Percentiles rank a stretch among this genome's conserved stretches.
phyloP scores from a whole-genome alignment of 1,140 invertebrate genomes.

The Ridgeia piscesae region DNA sequence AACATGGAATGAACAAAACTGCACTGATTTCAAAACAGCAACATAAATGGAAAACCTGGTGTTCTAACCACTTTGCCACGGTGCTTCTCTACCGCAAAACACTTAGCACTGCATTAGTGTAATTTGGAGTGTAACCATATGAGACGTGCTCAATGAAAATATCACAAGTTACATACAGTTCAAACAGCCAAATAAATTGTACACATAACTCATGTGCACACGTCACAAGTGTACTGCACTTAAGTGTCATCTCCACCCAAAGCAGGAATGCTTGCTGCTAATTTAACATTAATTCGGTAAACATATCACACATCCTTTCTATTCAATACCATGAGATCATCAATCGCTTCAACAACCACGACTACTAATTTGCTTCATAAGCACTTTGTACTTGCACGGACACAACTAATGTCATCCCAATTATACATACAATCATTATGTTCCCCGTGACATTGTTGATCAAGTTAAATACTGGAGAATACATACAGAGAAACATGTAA shows the following conservation, averaged over 20 bases:
- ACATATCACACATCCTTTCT: neutral
- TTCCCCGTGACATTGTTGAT: neutral
- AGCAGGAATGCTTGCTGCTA: too few species aligned
- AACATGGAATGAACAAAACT: too few species aligned
- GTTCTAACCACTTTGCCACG: too few species aligned
- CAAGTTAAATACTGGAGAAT: neutral
- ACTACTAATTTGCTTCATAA: neutral
- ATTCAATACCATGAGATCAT: neutral
- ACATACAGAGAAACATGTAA: neutral
- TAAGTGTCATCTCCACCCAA: neutral
- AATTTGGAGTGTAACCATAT: too few species aligned
- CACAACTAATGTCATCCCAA: neutral
- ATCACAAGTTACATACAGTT: too few species aligned
- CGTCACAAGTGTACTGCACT: neutral
- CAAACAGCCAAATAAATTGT: neutral
- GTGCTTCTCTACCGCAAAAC: too few species aligned
- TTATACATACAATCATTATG: neutral
- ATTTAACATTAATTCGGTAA: too few species aligned
- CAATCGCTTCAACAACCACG: neutral
- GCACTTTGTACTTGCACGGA: neutral
- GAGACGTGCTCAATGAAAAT: too few species aligned
- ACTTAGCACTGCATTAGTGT: too few species aligned
- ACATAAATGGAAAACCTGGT: too few species aligned
- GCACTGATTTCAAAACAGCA: too few species aligned
- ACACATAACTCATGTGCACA: neutral